Evolutionary conservation across 2,888 invertebrate species (phyloP), one percentile per base, ranked within the genome.

Genomic region (Trissolcus brochymenae): DNA sequence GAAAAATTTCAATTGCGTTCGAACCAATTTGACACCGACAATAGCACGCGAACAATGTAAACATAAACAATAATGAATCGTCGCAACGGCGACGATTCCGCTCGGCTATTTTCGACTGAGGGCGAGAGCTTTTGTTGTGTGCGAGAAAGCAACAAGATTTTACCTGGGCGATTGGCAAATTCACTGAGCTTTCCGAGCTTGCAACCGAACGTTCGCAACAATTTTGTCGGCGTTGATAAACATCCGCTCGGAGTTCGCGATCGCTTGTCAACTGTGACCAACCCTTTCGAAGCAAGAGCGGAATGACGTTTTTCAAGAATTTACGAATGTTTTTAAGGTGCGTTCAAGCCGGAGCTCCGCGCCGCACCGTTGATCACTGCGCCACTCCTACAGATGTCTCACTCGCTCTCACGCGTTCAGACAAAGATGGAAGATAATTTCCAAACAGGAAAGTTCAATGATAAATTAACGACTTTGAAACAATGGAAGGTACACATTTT

Each of bases 231-330:
- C 46, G 46, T 46, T 46, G 16, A 35, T 35, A 46, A 46, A 16
- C 46, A 46, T 57, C 41, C 19, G 16, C 16, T 19, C 29, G 43
- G 43, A 57, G 19, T 21, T 43, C 21, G 4, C 14, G 13, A 57
- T 21, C n/a, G 43, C 57, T 43, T 16, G 4, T 57, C 19, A 57
- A 21, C 14, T 21, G 35, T 43, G 57, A 29, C 57, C 57, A 57
- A 57, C 21, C 43, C 43, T 57, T 57, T 57, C 19, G 19, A 21
- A 57, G 43, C 57, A 43, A n/a, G 40, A 43, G 6, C 25, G 14
- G 29, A 57, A 57, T 57, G 57, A 57, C 57, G 57, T 43, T 57
- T 57, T 57, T 43, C 43, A 43, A 43, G 43, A 41, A 29, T 43
- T 57, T 57, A 29, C 54, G 29, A 54, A 51, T 51, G 17, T 7